Evolutionary conservation across 1,140 invertebrate species (phyloP), one percentile per base, ranked within the genome.

Genomic region (Popillia japonica): DNA sequence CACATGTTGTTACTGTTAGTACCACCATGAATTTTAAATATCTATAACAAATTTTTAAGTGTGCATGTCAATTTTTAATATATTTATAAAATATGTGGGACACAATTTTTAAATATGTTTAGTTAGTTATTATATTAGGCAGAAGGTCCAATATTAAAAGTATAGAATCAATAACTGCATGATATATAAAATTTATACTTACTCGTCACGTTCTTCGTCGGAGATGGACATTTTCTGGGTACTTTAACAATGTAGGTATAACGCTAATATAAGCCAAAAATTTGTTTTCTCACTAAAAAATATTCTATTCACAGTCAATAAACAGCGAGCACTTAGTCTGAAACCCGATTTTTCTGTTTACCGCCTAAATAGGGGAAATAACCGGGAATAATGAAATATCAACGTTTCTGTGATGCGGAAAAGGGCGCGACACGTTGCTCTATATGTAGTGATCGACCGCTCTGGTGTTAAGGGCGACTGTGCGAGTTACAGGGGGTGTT

Each of bases 171-270:
- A 55, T 55, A 14, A 34, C 27, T 34, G 27, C 14, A 55, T 55
- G 7, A 55, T 14, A 55, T 17, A 55, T 55, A 34, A 72, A 72
- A 40, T 40, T 40, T 40, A 44, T 74, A 89, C 88, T 89, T 85
- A 89, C 88, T 89, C 88, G 81, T 89, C 88, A 77, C 86, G 80
- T 82, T 89, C 88, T 83, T 89, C 88, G 79, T 89, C 88, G n/a
- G 87, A 88, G 8, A 88, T 80, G 72, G 87, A 88, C 82, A 87
- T 86, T 59, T 72, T 10, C 61, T 68, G 10, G 22, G 17, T 6
- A 55, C 6, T 17, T 55, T 55, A 55, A 7, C 27, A 34, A 34
- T 34, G 27, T 34, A n/a, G n/a, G n/a, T n/a, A 1, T 34, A 34
- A 34, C 4, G 4, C 27, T 34, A 34, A 34, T 34, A 34, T 34